A percentile compares a stretch with the other conserved stretches of the same genome.
Evolutionary conservation across 2,113 vertebrate genomes (phyloP).

Genomic region (Channa argus): DNA sequence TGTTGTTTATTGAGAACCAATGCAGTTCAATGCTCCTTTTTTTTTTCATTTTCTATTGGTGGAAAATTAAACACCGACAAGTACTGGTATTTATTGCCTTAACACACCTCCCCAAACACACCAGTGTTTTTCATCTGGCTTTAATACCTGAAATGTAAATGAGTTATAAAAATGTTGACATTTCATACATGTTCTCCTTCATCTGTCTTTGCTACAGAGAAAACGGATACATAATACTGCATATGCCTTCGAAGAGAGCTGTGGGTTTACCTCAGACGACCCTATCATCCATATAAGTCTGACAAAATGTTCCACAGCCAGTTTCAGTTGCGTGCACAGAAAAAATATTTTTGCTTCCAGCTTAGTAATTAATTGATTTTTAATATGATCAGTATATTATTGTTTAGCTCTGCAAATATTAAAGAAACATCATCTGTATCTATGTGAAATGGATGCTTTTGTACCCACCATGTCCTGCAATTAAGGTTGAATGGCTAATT

Average conservation of each 20-base stretch:
- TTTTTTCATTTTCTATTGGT: slow-evolving; percentile 15
- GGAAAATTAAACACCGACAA: not conserved
- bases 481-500: too few species aligned
- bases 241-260: slow-evolving; percentile 28
- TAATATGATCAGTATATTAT: too few species aligned
- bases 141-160: slow-evolving; percentile 48
- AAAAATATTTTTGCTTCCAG: too few species aligned
- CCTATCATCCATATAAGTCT: slow-evolving; percentile 3
- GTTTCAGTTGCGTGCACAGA: too few species aligned
- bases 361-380: too few species aligned
- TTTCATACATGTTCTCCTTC: slow-evolving; percentile 12
- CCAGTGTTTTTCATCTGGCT: not conserved
- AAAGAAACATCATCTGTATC: too few species aligned
- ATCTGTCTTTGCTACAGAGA: slow-evolving; percentile 25
- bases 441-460: too few species aligned
- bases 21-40: not conserved
- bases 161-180: slow-evolving; percentile 39
- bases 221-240: slow-evolving; percentile 30
- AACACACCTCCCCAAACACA: not conserved
- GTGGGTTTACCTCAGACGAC: slow-evolving; percentile 50
- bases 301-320: too few species aligned
- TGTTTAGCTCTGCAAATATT: too few species aligned
- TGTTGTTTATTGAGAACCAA: not conserved
- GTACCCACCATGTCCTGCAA: too few species aligned
- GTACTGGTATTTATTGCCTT: not conserved